These are phyloP conservation scores for Clusia tigrina DNA, from an alignment of 2,888 invertebrate genomes.

Conservation along the genomic window DNA sequence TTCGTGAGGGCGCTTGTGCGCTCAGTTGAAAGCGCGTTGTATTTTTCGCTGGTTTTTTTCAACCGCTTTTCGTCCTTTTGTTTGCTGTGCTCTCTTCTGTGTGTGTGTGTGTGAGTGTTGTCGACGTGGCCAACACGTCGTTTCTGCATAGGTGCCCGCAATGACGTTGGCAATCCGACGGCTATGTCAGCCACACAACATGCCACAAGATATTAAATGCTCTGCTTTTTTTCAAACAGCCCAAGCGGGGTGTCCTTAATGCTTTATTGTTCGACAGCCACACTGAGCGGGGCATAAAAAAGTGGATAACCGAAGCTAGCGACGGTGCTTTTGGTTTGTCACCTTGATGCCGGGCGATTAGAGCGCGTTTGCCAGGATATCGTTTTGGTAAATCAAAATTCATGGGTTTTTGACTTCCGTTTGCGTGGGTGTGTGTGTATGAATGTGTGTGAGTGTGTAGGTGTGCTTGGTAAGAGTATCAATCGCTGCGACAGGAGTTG, in stretches of 20 bases:
- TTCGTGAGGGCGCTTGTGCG: slow-evolving; percentile 21
- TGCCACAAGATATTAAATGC: slow-evolving; percentile 42
- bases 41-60: background rate
- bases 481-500: slow-evolving; percentile 22
- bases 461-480: slow-evolving; percentile 38
- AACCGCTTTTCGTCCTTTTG: slow-evolving; percentile 11
- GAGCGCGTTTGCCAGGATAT: slow-evolving; percentile 10
- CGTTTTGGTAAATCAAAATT: slow-evolving; percentile 57
- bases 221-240: slow-evolving; percentile 15
- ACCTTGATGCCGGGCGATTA: slow-evolving; percentile 22
- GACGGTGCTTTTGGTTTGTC: slow-evolving; percentile 25
- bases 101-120: background rate
- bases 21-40: background rate
- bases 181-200: slow-evolving; percentile 32
- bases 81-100: background rate
- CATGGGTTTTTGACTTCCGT: slow-evolving; percentile 52
- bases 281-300: slow-evolving; percentile 33
- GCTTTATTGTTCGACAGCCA: slow-evolving; percentile 43
- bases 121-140: background rate
- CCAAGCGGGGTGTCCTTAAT: slow-evolving; percentile 21
- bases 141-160: slow-evolving; percentile 2
- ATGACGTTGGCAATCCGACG: background rate
- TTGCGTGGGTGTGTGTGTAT: slow-evolving; percentile 10
- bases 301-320: slow-evolving; percentile 13
- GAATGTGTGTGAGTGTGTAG: slow-evolving; percentile 40